Percentiles rank a stretch among this genome's conserved stretches.
These are phyloP conservation scores for Agapornis roseicollis DNA, from an alignment of 2,113 vertebrate genomes.

Conservation along the genomic window DNA sequence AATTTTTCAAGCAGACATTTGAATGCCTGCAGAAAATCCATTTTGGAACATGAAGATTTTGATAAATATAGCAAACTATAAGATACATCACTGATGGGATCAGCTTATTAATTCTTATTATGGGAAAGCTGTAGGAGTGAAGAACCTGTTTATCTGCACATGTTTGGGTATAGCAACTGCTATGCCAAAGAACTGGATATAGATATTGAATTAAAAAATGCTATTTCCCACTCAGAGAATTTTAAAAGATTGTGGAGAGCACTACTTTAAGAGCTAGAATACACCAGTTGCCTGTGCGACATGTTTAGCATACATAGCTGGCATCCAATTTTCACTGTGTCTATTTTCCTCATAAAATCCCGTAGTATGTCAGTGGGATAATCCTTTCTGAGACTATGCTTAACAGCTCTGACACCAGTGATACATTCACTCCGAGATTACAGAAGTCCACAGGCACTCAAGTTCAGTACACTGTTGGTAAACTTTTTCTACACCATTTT, in stretches of 20 bases:
- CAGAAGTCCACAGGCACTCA: background rate
- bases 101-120: conserved; percentile 43
- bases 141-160: conserved; percentile 2
- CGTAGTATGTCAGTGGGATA: background rate
- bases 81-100: conserved; percentile 35
- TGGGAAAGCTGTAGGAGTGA: background rate
- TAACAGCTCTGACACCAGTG: background rate
- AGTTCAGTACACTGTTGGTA: background rate
- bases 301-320: background rate
- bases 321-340: background rate
- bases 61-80: conserved; percentile 37
- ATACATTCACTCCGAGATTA: background rate
- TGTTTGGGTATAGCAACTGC: background rate
- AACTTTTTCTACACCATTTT: background rate
- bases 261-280: background rate
- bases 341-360: background rate
- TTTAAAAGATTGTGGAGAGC: conserved; percentile 1
- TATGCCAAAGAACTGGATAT: background rate
- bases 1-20: background rate
- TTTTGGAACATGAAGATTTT: conserved; percentile 24
- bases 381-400: background rate
- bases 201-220: background rate
- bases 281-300: background rate
- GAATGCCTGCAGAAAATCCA: conserved; percentile 24
- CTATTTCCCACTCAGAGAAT: background rate